phyloP scores from a whole-genome alignment of 92 coral and sea anemone genomes.

The Porites divaricata region DNA sequence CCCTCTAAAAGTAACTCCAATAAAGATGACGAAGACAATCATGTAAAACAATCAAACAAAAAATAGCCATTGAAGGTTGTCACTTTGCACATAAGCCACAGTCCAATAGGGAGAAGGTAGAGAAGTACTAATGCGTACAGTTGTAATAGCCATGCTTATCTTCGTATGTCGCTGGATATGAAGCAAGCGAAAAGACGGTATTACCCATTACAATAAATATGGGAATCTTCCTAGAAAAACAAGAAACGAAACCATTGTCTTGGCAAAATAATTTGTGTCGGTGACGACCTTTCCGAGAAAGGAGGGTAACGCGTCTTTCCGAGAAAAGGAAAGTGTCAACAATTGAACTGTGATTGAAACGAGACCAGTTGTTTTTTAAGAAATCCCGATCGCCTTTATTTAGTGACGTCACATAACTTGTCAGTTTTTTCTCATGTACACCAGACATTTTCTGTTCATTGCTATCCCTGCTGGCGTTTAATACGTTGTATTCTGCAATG shows the following conservation, averaged over 20 bases:
- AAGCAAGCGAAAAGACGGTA: conserved; percentile 41
- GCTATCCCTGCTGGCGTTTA: not conserved
- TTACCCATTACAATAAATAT: conserved; percentile 13
- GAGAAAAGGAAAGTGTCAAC: too few relatives aligned
- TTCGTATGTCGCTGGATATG: conserved; percentile 43
- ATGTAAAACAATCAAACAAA: not conserved
- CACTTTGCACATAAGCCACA: conserved; percentile 8
- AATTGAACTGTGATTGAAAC: too few relatives aligned
- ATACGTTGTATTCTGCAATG: not conserved
- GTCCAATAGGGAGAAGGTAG: conserved; percentile 11
- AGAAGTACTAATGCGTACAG: conserved; percentile 24
- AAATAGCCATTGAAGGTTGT: conserved; percentile 43
- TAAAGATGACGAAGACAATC: conserved; percentile 33
- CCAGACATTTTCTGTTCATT: too few relatives aligned
- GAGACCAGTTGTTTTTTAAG: too few relatives aligned
- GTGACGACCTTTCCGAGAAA: too few relatives aligned
- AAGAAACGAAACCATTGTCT: conserved; percentile 17
- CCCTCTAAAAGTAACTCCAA: conserved; percentile 23
- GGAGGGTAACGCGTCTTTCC: too few relatives aligned
- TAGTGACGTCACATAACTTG: too few relatives aligned
- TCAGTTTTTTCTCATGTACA: too few relatives aligned
- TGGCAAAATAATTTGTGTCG: too few relatives aligned
- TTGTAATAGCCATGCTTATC: conserved; percentile 6
- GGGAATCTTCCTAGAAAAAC: conserved; percentile 5
- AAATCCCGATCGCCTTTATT: too few relatives aligned